These are phyloP conservation scores for Hypocryptadius cinnamomeus DNA, from an alignment of 2,113 vertebrate species.

Conservation along the genomic window DNA sequence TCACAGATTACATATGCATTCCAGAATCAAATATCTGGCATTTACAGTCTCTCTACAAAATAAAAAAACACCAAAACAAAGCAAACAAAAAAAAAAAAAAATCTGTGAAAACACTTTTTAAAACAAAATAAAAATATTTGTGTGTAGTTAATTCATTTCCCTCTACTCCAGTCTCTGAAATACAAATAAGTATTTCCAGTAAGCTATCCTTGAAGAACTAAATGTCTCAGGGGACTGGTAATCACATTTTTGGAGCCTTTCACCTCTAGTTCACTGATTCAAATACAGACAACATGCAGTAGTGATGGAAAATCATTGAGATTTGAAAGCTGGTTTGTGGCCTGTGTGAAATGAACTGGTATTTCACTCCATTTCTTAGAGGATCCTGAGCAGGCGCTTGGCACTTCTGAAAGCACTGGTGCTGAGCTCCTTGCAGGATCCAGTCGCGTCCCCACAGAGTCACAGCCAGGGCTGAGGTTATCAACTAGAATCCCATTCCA, in stretches of 20 bases:
- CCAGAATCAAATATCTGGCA: background rate
- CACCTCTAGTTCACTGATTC: conserved; percentile 30
- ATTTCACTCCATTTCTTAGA: background rate
- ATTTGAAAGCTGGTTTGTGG: conserved; percentile 29
- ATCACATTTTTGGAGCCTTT: conserved; percentile 37
- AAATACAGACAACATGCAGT: background rate
- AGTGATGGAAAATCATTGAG: conserved; percentile 26
- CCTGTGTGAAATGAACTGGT: background rate
- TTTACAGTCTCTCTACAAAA: background rate
- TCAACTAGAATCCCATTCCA: background rate
- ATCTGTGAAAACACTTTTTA: background rate
- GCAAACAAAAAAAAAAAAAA: background rate
- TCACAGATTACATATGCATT: background rate
- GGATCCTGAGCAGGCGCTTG: background rate
- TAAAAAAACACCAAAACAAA: background rate
- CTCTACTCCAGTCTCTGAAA: background rate
- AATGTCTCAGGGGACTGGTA: background rate
- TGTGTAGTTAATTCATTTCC: background rate
- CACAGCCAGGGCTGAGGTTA: background rate
- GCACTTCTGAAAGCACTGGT: background rate
- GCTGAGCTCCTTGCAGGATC: background rate
- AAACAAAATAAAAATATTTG: background rate
- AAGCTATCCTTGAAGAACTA: background rate
- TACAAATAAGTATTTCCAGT: background rate
- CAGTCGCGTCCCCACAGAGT: accelerated